phyloP scores from a whole-genome alignment of 1,140 invertebrate genomes.

The Drosophila watanabei region DNA sequence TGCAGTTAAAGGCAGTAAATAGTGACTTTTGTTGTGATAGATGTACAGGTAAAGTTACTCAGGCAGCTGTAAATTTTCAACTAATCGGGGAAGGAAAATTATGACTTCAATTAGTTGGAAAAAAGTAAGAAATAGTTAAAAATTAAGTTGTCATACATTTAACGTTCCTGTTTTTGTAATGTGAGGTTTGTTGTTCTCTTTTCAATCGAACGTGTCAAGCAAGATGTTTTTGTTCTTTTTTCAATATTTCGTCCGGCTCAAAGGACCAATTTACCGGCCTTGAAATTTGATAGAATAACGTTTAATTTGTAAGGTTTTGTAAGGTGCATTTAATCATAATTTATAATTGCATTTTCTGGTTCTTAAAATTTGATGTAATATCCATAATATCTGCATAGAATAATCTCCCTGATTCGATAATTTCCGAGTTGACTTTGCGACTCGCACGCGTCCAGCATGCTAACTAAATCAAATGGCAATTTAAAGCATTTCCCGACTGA shows the following conservation, averaged over 20 bases:
- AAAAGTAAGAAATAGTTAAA: background rate
- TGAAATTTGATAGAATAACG: too few species aligned
- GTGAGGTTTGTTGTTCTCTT: background rate
- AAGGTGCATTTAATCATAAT: background rate
- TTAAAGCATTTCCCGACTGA: constrained; percentile 15
- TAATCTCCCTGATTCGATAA: constrained; percentile 17
- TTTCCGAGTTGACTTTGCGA: constrained; percentile 14
- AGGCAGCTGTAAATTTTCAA: background rate
- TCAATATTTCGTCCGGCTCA: background rate
- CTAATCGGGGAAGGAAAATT: background rate
- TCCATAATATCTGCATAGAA: background rate
- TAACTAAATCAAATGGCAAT: constrained; percentile 36
- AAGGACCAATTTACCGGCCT: background rate
- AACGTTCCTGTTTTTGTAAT: background rate
- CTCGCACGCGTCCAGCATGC: constrained; percentile 23
- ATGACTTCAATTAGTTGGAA: background rate
- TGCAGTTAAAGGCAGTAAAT: background rate
- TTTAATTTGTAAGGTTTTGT: too few species aligned
- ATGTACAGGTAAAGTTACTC: background rate
- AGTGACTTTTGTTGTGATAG: too few species aligned
- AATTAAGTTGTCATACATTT: background rate
- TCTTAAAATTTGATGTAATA: too few species aligned
- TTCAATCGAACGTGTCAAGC: too few species aligned
- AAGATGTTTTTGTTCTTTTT: background rate
- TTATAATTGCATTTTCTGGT: background rate